A percentile compares a stretch with the other conserved stretches of the same genome.
Evolutionary conservation across 2,797 vertebrate species (phyloP).

Genomic region (Antrozous pallidus): DNA sequence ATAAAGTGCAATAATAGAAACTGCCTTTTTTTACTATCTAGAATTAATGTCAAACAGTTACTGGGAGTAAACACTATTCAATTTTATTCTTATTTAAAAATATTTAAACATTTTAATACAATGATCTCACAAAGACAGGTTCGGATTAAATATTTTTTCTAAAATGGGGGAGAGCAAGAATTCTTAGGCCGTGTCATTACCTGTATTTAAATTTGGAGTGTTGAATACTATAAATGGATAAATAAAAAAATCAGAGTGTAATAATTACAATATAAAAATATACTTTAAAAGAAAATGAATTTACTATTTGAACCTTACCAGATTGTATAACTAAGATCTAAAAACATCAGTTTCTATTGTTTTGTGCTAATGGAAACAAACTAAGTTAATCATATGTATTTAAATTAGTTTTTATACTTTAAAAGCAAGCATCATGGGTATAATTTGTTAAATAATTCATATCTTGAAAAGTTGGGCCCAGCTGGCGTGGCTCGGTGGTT

Average conservation of each 20-base stretch:
- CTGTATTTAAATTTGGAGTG: not conserved
- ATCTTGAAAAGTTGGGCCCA: no score
- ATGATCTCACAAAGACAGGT: not conserved
- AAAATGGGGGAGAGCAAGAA: not conserved
- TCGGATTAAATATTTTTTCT: not conserved
- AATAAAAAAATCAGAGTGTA: not conserved
- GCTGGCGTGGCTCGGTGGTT: no score
- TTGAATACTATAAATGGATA: not conserved
- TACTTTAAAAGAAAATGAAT: not conserved
- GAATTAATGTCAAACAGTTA: not conserved
- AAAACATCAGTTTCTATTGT: not conserved
- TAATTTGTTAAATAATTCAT: no score
- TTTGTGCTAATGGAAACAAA: conserved; percentile 21
- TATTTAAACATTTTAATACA: not conserved
- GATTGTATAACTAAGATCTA: not conserved
- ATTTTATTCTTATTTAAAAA: not conserved
- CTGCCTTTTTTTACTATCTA: not conserved
- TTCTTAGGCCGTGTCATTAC: not conserved
- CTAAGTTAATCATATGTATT: no score
- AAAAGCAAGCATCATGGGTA: no score
- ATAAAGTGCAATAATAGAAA: not conserved
- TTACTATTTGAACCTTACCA: not conserved
- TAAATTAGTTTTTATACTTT: no score
- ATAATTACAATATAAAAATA: not conserved
- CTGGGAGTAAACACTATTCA: not conserved